Conservation (phyloP, 2,113 vertebrate species). For the Apaloderma vittatum region DNA sequence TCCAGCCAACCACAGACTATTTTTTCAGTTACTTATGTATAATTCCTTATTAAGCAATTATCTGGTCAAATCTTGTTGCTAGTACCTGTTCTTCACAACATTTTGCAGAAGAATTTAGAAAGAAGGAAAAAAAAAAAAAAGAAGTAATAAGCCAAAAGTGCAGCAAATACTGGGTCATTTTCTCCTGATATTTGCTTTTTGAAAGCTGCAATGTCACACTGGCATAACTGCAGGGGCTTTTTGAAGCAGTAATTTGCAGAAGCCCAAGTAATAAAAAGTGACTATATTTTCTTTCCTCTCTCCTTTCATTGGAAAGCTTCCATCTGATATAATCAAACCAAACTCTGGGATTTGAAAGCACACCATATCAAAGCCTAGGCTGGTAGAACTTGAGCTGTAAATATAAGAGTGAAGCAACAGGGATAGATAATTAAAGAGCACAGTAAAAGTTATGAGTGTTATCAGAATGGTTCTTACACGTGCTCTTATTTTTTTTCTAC, state of each 20-base stretch:
- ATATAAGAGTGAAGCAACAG: not conserved
- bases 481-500: not conserved
- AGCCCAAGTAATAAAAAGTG: not conserved
- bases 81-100: not conserved
- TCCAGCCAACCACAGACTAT: not conserved
- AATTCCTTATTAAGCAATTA: not conserved
- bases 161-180: not conserved
- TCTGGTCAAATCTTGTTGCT: not conserved
- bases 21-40: not conserved
- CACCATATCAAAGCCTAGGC: not conserved
- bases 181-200: not conserved
- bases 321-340: not conserved
- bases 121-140: not conserved
- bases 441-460: not conserved
- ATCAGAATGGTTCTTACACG: not conserved
- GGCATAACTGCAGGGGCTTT: not conserved
- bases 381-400: not conserved
- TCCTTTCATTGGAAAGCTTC: not conserved
- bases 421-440: not conserved
- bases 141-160: not conserved
- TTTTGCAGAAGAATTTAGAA: not conserved
- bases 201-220: not conserved
- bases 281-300: no score
- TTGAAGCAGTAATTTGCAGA: not conserved
- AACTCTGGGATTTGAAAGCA: constrained; percentile 6